These are phyloP conservation scores for Corydoras sp. DNA, from an alignment of 2,113 vertebrate species.

Conservation along the genomic window DNA sequence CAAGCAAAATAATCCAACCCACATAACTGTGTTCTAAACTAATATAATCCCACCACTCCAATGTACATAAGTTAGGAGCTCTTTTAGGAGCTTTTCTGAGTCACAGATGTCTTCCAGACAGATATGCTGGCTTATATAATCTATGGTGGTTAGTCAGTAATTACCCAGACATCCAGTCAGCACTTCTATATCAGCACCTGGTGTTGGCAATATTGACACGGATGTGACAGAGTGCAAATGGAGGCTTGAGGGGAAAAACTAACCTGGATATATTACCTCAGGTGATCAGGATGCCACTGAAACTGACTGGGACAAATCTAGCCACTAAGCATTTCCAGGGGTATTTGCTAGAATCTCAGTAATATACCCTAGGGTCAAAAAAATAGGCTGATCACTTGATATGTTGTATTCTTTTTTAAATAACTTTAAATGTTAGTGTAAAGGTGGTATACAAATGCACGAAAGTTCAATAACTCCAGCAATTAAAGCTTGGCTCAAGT, in stretches of 20 bases:
- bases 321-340: not conserved
- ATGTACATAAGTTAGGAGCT: no score
- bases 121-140: conserved; percentile 55
- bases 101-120: conserved; percentile 34
- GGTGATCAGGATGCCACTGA: conserved; percentile 6
- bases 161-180: conserved; percentile 64
- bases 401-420: no score
- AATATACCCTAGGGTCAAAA: no score
- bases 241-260: conserved; percentile 37
- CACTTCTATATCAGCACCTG: conserved; percentile 61
- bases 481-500: not conserved
- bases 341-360: no score
- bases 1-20: no score
- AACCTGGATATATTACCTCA: conserved; percentile 9
- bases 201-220: conserved; percentile 49
- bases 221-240: conserved; percentile 28
- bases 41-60: no score
- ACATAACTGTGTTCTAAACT: no score
- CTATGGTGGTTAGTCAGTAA: conserved; percentile 57
- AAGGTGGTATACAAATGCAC: no score
- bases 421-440: no score
- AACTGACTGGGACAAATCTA: conserved; percentile 7
- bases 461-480: not conserved
- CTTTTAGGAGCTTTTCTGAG: no score
- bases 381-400: no score